Percentiles rank a stretch among this genome's conserved stretches.
Evolutionary conservation across 2,888 invertebrate genomes (phyloP).

Genomic region (Sinelater perroti): DNA sequence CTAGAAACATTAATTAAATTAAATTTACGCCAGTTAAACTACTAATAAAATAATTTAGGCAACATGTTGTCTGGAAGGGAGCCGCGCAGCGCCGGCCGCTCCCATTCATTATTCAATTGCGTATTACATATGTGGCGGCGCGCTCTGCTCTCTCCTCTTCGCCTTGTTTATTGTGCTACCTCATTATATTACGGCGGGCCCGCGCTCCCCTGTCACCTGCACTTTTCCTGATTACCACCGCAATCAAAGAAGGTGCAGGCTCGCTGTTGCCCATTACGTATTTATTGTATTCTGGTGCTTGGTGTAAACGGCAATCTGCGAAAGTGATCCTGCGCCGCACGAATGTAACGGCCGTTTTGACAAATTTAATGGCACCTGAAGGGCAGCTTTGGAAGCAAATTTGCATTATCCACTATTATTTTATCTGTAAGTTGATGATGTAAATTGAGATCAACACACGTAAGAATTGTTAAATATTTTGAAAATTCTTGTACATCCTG

Average conservation of each 20-base stretch:
- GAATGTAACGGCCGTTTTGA: too few species aligned
- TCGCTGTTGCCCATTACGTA: conserved; percentile 14
- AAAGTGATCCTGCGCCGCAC: too few species aligned
- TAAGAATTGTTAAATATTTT: too few species aligned
- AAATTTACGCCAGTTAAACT: conserved; percentile 40
- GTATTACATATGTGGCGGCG: conserved; percentile 40
- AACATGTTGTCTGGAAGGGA: conserved; percentile 39
- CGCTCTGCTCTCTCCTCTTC: conserved; percentile 27
- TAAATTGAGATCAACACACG: too few species aligned
- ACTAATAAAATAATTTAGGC: conserved; percentile 43
- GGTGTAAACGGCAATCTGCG: too few species aligned
- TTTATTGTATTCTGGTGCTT: too few species aligned
- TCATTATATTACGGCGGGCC: conserved; percentile 43
- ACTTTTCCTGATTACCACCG: conserved; percentile 42
- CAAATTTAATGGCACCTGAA: too few species aligned
- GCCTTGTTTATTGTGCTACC: conserved; percentile 44
- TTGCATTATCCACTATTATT: too few species aligned
- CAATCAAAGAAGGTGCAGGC: conserved; percentile 28
- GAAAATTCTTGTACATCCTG: too few species aligned
- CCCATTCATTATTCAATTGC: conserved; percentile 45
- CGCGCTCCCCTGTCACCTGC: conserved; percentile 41
- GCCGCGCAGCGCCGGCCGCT: conserved; percentile 38
- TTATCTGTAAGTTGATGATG: too few species aligned
- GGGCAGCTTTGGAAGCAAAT: too few species aligned
- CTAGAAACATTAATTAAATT: conserved; percentile 43